These are phyloP conservation scores for Phrynocephalus forsythii DNA, from an alignment of 2,797 vertebrate species.

Conservation along the genomic window DNA sequence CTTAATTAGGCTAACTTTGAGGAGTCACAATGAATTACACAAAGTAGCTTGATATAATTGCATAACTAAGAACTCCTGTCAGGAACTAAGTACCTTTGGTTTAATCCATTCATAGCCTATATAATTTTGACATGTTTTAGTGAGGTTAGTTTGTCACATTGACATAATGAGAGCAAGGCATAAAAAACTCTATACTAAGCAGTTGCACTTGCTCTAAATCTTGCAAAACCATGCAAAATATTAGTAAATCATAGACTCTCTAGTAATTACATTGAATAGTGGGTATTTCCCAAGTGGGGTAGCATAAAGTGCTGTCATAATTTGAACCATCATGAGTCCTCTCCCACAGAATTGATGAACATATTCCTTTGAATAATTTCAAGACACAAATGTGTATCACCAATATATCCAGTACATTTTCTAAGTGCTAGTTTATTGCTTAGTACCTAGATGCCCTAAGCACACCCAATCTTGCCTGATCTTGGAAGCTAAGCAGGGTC, in stretches of 20 bases:
- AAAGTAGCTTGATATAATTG: conserved; percentile 53
- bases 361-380: neutral
- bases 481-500: too few species aligned
- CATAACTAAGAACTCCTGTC: conserved; percentile 53
- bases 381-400: neutral
- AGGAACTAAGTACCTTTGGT: conserved; percentile 43
- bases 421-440: too few species aligned
- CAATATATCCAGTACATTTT: neutral
- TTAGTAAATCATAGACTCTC: conserved; percentile 55
- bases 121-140: conserved; percentile 58
- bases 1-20: conserved; percentile 45
- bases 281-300: conserved; percentile 42
- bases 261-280: conserved; percentile 51
- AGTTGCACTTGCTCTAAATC: conserved; percentile 45
- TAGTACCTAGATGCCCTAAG: too few species aligned
- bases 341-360: neutral
- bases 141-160: conserved; percentile 55
- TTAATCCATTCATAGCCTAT: conserved; percentile 40
- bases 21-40: conserved; percentile 53
- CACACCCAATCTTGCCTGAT: too few species aligned
- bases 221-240: conserved; percentile 54
- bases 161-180: conserved; percentile 60
- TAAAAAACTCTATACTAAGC: conserved; percentile 39
- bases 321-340: conserved; percentile 41
- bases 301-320: conserved; percentile 40